phyloP scores from a whole-genome alignment of 2,888 invertebrate genomes.

The Ormyrus thymus region DNA sequence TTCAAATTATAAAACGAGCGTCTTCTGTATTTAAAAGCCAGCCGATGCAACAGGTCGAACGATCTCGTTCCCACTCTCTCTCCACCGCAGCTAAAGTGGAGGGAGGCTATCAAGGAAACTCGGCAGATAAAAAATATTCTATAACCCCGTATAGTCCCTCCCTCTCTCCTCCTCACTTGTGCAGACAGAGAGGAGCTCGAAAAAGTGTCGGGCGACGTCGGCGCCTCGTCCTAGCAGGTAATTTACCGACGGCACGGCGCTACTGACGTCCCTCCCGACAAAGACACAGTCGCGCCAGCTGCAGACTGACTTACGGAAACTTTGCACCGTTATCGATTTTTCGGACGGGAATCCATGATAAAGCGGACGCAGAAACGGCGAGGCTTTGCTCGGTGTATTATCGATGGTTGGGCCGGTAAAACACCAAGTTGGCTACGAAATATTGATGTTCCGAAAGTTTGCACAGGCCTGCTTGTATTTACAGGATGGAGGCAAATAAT shows the following conservation, averaged over 20 bases:
- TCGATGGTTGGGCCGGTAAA: constrained; percentile 9
- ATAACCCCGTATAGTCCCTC: too few relatives aligned
- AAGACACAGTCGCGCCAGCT: constrained; percentile 61
- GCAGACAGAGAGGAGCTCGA: neutral
- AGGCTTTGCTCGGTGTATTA: constrained; percentile 4
- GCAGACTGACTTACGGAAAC: constrained; percentile 55
- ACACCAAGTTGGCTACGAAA: constrained; percentile 7
- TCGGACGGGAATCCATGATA: constrained; percentile 17
- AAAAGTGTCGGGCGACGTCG: too few relatives aligned
- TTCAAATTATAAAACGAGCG: neutral
- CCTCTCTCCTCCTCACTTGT: neutral
- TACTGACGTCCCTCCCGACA: neutral
- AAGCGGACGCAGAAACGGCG: neutral
- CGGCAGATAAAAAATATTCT: constrained; percentile 17
- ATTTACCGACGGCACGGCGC: constrained; percentile 62
- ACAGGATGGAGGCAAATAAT: too few relatives aligned
- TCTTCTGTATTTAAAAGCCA: constrained; percentile 15
- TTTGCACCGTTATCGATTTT: constrained; percentile 60
- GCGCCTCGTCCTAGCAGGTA: constrained; percentile 55
- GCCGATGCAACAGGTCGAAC: constrained; percentile 34
- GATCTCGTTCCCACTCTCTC: neutral
- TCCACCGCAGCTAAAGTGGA: too few relatives aligned
- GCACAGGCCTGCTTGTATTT: too few relatives aligned
- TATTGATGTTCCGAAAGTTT: constrained; percentile 16
- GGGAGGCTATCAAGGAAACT: neutral